Conservation (phyloP, 2,113 vertebrate genomes). For the Barnardius zonarius region DNA sequence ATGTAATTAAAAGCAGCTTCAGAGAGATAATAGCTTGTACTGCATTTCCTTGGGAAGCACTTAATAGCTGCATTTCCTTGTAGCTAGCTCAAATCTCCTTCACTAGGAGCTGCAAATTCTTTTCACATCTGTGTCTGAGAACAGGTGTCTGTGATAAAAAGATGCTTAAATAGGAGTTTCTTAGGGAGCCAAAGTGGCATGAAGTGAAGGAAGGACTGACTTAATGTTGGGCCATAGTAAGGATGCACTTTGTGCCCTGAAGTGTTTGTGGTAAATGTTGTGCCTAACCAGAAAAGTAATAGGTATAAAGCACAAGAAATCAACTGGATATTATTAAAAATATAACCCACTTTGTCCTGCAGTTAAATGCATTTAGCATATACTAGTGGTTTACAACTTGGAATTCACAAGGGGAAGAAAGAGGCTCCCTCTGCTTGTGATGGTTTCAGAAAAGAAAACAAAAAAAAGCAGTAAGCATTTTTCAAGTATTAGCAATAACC, state of each 20-base stretch:
- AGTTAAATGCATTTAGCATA: slow-evolving; percentile 7
- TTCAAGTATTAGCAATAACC: neutral
- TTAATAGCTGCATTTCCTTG: neutral
- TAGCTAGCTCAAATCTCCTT: neutral
- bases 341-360: neutral
- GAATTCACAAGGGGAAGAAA: slow-evolving; percentile 11
- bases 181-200: neutral
- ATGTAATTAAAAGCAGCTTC: neutral
- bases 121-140: neutral
- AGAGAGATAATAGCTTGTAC: neutral
- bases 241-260: neutral
- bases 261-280: neutral
- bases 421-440: neutral
- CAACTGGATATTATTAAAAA: neutral
- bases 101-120: neutral
- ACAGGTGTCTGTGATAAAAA: neutral
- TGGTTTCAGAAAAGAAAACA: neutral
- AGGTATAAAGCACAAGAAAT: neutral
- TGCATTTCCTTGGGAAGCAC: neutral
- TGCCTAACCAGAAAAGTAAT: neutral
- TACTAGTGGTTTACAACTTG: slow-evolving; percentile 44
- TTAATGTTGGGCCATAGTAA: neutral
- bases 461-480: neutral
- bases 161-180: neutral
- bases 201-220: neutral